Evolutionary conservation across 2,888 invertebrate species (phyloP).

Genomic region (Nebria salina): DNA sequence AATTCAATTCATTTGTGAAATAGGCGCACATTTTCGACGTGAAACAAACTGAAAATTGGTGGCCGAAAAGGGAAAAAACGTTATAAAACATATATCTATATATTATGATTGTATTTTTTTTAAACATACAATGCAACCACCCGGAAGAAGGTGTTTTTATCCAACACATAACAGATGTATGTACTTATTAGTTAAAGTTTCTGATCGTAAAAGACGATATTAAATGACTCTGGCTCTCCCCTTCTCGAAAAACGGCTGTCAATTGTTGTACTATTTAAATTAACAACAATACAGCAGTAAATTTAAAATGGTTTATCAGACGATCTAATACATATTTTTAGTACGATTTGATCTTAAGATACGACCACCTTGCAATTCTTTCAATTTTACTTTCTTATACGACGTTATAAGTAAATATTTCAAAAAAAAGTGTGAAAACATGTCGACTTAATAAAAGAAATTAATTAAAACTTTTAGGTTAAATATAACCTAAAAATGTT

Average conservation of each 20-base stretch:
- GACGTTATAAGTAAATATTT: no score
- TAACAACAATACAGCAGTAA: constrained; percentile 19
- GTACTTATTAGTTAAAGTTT: constrained; percentile 43
- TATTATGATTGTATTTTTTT: background rate
- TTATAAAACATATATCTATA: background rate
- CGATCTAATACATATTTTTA: background rate
- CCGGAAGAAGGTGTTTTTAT: constrained; percentile 38
- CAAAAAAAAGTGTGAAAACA: no score
- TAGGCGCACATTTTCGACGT: no score
- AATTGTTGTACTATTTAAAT: constrained; percentile 44
- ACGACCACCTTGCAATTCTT: background rate
- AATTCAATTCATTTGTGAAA: no score
- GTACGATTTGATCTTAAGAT: background rate
- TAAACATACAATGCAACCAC: constrained; percentile 10
- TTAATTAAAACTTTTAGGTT: no score
- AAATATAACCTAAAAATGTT: no score
- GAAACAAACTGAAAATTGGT: no score
- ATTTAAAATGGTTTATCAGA: background rate
- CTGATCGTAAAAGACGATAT: constrained; percentile 34
- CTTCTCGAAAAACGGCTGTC: background rate
- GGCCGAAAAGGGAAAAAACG: background rate
- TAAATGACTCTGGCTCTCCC: background rate
- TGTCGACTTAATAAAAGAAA: no score
- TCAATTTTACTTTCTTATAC: background rate
- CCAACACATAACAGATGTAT: constrained; percentile 40